Evolutionary conservation across 2,797 vertebrate species (phyloP).

Genomic region (Nannoperca australis): DNA sequence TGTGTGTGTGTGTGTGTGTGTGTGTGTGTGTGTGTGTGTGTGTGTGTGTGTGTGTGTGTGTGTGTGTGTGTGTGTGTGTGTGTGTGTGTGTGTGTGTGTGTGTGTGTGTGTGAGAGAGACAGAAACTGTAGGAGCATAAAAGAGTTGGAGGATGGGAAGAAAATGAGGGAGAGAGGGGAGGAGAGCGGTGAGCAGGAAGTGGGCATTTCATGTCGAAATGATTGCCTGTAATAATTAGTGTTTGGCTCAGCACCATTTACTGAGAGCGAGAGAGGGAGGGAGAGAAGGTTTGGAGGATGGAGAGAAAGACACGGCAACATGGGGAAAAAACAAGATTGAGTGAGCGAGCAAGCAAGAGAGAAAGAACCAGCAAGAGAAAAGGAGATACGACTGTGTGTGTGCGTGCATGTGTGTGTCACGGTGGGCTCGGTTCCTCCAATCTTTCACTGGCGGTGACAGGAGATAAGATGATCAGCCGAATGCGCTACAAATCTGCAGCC

Average conservation of each 20-base stretch:
- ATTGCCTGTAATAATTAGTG: constrained; percentile 84
- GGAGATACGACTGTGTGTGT: constrained; percentile 25
- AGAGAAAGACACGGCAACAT: constrained; percentile 35
- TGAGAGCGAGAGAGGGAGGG: constrained; percentile 54
- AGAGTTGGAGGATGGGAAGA: constrained; percentile 44
- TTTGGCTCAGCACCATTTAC: constrained; percentile 74
- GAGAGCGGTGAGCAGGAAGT: constrained; percentile 65
- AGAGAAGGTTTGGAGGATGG: constrained; percentile 42
- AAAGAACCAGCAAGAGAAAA: constrained; percentile 20
- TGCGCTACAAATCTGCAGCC: constrained; percentile 81
- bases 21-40: constrained; percentile 18
- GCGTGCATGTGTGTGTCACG: constrained; percentile 25
- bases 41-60: constrained; percentile 23
- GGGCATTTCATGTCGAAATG: constrained; percentile 78
- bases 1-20: constrained; percentile 26
- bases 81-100: constrained; percentile 26
- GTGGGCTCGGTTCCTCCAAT: constrained; percentile 70
- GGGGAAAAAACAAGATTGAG: constrained; percentile 56
- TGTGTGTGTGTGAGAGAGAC: constrained; percentile 61
- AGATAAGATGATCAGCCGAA: constrained; percentile 85
- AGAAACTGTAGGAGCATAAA: constrained; percentile 67
- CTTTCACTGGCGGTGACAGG: constrained; percentile 81
- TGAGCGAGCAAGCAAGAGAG: constrained; percentile 40
- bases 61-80: too few species aligned
- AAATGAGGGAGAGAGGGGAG: constrained; percentile 46